phyloP scores from a whole-genome alignment of 1,140 invertebrate genomes.

The Holotrichia oblita region DNA sequence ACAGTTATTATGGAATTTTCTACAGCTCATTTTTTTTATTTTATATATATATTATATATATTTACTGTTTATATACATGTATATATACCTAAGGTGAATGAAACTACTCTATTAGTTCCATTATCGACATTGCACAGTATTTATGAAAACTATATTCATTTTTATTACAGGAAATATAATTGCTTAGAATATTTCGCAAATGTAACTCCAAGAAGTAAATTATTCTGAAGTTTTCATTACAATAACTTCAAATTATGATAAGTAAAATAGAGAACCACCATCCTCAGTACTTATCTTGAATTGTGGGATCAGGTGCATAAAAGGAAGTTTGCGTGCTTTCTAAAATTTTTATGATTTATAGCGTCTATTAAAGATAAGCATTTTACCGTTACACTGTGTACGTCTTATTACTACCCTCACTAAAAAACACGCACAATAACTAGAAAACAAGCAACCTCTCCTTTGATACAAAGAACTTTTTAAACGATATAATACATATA shows the following conservation, averaged over 20 bases:
- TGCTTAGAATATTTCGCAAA: no score
- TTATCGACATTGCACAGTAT: no score
- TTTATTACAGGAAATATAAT: no score
- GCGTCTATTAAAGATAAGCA: not conserved
- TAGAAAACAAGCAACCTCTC: constrained; percentile 5
- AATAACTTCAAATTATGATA: not conserved
- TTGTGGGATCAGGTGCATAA: constrained; percentile 4
- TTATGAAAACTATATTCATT: no score
- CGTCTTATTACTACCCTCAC: not conserved
- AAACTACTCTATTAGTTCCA: no score
- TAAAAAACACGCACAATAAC: not conserved
- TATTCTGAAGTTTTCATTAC: not conserved
- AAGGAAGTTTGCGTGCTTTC: not conserved
- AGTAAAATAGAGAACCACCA: not conserved
- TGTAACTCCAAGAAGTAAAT: no score
- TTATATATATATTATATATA: no score
- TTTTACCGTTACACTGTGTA: not conserved
- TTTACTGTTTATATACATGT: no score
- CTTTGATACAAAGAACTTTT: not conserved
- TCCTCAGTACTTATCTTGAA: not conserved
- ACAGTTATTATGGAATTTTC: no score
- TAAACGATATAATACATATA: not conserved
- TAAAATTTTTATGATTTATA: constrained; percentile 19
- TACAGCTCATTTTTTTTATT: no score
- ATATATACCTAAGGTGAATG: no score